Conservation (phyloP, 2,797 vertebrate genomes). For the Gallinago solitaria region DNA sequence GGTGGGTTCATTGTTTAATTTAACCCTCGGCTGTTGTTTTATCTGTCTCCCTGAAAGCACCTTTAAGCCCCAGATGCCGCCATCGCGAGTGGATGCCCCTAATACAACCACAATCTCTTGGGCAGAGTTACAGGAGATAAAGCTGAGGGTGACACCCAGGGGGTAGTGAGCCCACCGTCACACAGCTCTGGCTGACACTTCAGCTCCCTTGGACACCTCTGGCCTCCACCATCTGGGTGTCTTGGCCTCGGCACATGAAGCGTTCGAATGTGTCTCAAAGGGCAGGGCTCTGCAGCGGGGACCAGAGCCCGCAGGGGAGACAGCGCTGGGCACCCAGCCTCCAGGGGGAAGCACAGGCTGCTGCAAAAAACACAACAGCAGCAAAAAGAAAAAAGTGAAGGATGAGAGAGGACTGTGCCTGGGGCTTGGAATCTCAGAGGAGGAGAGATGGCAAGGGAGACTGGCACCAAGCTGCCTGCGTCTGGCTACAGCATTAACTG, state of each 20-base stretch:
- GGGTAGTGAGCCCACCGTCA: background rate
- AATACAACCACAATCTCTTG: background rate
- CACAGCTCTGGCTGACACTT: background rate
- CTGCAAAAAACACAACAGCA: background rate
- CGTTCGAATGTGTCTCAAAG: background rate
- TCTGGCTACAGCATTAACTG: background rate
- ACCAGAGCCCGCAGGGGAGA: background rate
- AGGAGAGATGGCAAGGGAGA: background rate
- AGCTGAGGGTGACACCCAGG: background rate
- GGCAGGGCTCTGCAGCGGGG: background rate
- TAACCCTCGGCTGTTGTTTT: background rate
- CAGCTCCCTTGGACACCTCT: background rate
- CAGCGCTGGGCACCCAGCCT: rapidly evolving
- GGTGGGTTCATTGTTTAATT: background rate
- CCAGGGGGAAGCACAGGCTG: background rate
- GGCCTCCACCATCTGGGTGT: too few relatives aligned
- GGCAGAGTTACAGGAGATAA: background rate
- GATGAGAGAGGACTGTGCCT: background rate
- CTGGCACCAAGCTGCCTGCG: background rate
- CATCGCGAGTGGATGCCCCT: background rate
- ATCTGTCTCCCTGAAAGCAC: background rate
- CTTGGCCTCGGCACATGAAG: background rate
- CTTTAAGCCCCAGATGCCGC: background rate
- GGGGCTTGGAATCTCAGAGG: background rate
- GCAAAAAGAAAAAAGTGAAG: background rate